These are phyloP conservation scores for Phalera bucephala DNA, from an alignment of 2,888 invertebrate species.

Conservation along the genomic window DNA sequence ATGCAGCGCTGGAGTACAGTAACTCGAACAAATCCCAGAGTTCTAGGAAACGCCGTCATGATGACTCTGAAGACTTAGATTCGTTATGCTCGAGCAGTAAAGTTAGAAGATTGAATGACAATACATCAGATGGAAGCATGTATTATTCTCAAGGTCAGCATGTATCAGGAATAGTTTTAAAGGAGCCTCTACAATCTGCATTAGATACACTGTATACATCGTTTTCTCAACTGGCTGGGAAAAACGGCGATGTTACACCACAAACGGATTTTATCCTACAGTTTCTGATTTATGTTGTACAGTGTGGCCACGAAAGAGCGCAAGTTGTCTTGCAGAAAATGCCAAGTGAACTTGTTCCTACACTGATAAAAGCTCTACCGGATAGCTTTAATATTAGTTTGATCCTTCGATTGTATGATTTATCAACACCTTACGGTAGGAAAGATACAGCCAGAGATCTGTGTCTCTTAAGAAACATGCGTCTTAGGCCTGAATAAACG, in stretches of 20 bases:
- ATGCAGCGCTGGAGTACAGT: constrained; percentile 85
- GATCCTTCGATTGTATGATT: constrained; percentile 90
- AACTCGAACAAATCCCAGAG: constrained; percentile 68
- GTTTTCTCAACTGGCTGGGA: constrained; percentile 86
- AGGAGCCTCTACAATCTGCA: constrained; percentile 86
- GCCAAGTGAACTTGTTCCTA: constrained; percentile 89
- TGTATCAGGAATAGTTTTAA: constrained; percentile 62
- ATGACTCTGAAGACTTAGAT: constrained; percentile 84
- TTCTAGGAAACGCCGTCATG: constrained; percentile 84
- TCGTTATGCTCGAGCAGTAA: constrained; percentile 83
- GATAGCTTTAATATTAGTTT: constrained; percentile 89
- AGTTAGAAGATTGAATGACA: constrained; percentile 85
- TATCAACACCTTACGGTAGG: constrained; percentile 88
- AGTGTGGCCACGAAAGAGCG: constrained; percentile 89
- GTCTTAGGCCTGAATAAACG: constrained; percentile 81
- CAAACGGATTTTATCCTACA: constrained; percentile 93
- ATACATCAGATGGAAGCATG: constrained; percentile 82
- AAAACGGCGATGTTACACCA: constrained; percentile 91
- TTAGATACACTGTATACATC: constrained; percentile 87
- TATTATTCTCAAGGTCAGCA: constrained; percentile 71
- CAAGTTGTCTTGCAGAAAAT: constrained; percentile 88
- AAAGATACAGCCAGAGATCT: constrained; percentile 94
- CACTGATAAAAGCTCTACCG: constrained; percentile 90
- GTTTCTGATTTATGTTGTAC: constrained; percentile 88
- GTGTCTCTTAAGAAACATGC: constrained; percentile 92